A percentile compares a stretch with the other conserved stretches of the same genome.
phyloP scores from a whole-genome alignment of 1,140 invertebrate genomes.

The Orchestia grillus region DNA sequence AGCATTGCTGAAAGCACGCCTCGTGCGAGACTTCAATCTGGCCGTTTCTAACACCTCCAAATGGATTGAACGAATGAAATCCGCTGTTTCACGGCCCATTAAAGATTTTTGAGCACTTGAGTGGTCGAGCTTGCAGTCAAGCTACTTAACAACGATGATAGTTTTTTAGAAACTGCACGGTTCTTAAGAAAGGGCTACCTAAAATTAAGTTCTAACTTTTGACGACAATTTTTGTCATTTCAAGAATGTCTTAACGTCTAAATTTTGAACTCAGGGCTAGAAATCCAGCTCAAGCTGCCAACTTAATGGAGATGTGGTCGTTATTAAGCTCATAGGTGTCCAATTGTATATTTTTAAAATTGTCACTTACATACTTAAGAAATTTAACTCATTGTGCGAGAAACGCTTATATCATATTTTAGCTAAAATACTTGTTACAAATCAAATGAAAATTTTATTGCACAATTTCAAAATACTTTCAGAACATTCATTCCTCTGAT shows the following conservation, averaged over 20 bases:
- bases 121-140: background rate
- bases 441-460: no score
- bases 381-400: no score
- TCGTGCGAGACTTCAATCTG: background rate
- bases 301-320: no score
- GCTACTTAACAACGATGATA: background rate
- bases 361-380: no score
- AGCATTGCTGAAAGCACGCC: slow-evolving; percentile 17
- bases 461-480: no score
- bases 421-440: no score
- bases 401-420: no score
- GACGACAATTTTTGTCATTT: background rate
- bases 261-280: background rate
- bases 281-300: no score
- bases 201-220: background rate
- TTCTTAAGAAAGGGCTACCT: background rate
- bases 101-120: background rate
- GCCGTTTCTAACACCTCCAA: background rate
- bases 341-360: no score
- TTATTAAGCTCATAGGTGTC: no score
- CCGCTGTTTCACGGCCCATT: background rate
- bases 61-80: slow-evolving; percentile 10
- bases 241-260: background rate
- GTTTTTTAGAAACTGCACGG: background rate
- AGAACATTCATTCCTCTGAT: no score